Evolutionary conservation across 2,113 vertebrate genomes (phyloP).

Genomic region (Scartelaos histophorus): DNA sequence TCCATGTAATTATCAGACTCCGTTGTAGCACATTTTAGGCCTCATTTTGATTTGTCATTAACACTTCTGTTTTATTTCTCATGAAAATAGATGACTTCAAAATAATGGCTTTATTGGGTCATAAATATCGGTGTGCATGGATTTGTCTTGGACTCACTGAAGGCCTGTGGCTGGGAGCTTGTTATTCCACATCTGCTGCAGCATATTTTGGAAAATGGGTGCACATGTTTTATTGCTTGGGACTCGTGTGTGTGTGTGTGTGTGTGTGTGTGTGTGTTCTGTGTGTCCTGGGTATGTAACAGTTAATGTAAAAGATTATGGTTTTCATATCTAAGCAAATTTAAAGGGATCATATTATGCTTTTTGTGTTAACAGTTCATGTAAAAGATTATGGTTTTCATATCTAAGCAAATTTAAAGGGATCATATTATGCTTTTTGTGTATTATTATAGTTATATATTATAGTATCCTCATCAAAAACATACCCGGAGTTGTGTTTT

Average conservation of each 20-base stretch:
- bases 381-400: not conserved
- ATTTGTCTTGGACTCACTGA: slow-evolving; percentile 35
- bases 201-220: slow-evolving; percentile 9
- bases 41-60: slow-evolving; percentile 68
- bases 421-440: too few species aligned
- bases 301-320: not conserved
- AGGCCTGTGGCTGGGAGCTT: slow-evolving; percentile 39
- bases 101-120: slow-evolving; percentile 65
- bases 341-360: not conserved
- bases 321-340: not conserved
- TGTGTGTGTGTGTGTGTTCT: not conserved
- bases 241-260: slow-evolving; percentile 2
- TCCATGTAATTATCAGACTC: slow-evolving; percentile 42
- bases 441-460: too few species aligned
- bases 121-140: slow-evolving; percentile 56
- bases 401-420: not conserved
- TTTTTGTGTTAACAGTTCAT: not conserved
- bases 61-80: slow-evolving; percentile 44
- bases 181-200: slow-evolving; percentile 53
- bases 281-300: not conserved
- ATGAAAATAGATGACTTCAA: slow-evolving; percentile 60
- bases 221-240: slow-evolving; percentile 10
- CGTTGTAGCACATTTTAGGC: slow-evolving; percentile 63
- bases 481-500: too few species aligned
- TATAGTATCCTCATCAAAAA: too few species aligned